Evolutionary conservation across 2,113 vertebrate species (phyloP).

Genomic region (Fulmarus glacialis): DNA sequence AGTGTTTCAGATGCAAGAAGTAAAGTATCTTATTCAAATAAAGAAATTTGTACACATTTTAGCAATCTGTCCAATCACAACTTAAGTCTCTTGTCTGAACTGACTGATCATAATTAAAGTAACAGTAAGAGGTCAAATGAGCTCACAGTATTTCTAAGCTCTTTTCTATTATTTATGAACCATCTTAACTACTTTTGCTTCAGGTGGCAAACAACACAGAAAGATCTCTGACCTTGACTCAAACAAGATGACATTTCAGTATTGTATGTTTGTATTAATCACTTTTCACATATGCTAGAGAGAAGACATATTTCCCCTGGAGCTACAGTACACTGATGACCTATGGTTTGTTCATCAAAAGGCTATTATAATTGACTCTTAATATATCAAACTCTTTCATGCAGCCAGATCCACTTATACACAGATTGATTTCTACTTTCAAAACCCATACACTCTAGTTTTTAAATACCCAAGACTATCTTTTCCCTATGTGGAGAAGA

Average conservation of each 20-base stretch:
- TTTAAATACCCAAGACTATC: background rate
- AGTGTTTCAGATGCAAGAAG: background rate
- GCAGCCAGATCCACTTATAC: slow-evolving; percentile 9
- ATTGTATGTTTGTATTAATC: background rate
- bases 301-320: background rate
- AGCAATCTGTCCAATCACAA: background rate
- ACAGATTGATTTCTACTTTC: slow-evolving; percentile 25
- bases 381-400: slow-evolving; percentile 52
- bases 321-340: background rate
- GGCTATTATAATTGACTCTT: slow-evolving; percentile 65
- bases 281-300: background rate
- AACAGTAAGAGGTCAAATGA: background rate
- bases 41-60: background rate
- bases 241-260: background rate
- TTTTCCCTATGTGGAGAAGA: background rate
- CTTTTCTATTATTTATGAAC: background rate
- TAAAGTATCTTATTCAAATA: background rate
- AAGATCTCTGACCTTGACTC: background rate
- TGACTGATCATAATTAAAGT: background rate
- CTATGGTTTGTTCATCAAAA: background rate
- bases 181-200: background rate
- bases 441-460: background rate
- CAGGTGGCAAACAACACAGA: background rate
- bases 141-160: background rate
- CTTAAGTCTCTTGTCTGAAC: background rate